Conservation (phyloP, 2,113 vertebrate genomes). For the Podarcis raffonei region DNA sequence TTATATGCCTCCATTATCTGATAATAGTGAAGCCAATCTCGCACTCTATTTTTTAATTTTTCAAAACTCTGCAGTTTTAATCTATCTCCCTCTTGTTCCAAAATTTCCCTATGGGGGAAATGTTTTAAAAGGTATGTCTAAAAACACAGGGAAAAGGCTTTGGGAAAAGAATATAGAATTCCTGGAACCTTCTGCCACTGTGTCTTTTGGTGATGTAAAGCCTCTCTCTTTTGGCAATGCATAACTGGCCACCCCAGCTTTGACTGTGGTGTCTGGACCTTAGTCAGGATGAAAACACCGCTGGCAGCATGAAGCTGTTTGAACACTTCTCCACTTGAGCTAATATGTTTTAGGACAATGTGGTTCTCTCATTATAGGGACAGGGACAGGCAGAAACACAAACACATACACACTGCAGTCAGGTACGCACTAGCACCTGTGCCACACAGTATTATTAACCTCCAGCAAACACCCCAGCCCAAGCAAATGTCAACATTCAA, state of each 20-base stretch:
- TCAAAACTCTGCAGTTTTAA: too few species aligned
- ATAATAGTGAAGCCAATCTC: too few species aligned
- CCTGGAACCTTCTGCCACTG: too few species aligned
- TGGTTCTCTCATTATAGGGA: conserved; percentile 28
- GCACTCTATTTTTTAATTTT: too few species aligned
- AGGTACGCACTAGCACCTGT: conserved; percentile 57
- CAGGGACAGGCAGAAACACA: background rate
- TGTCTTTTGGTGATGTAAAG: too few species aligned
- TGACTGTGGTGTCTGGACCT: background rate
- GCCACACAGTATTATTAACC: conserved; percentile 63
- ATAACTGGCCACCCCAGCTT: background rate
- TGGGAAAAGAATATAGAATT: too few species aligned
- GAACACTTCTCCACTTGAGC: conserved; percentile 46
- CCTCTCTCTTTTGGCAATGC: background rate
- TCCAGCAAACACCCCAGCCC: conserved; percentile 56
- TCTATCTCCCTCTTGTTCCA: too few species aligned
- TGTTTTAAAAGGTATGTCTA: too few species aligned
- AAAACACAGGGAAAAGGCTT: too few species aligned
- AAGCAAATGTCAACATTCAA: conserved; percentile 57
- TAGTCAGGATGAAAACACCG: background rate
- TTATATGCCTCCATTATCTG: too few species aligned
- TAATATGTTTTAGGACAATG: conserved; percentile 53
- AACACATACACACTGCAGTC: conserved; percentile 35
- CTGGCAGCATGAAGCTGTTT: conserved; percentile 34
- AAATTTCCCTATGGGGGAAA: too few species aligned